phyloP scores from a whole-genome alignment of 2,888 invertebrate species.

The Thalpophila matura region DNA sequence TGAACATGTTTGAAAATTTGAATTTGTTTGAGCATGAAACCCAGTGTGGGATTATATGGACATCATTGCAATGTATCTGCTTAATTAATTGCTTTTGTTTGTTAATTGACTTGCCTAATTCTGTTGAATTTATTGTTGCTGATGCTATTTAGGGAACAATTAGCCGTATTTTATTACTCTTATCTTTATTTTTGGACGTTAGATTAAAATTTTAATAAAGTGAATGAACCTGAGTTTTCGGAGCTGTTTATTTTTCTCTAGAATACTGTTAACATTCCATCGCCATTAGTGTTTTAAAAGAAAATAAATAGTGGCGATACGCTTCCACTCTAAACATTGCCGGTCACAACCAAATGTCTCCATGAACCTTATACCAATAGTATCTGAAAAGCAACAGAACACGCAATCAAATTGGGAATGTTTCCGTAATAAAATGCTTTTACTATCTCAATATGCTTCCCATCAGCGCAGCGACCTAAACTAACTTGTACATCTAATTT shows the following conservation, averaged over 20 bases:
- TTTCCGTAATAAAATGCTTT: conserved; percentile 84
- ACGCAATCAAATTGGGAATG: conserved; percentile 78
- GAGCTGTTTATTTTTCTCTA: not conserved
- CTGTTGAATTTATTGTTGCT: conserved; percentile 58
- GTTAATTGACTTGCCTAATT: conserved; percentile 64
- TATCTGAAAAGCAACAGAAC: conserved; percentile 58
- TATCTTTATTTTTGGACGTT: conserved; percentile 44
- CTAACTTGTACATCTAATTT: conserved; percentile 83
- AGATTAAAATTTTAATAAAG: conserved; percentile 25
- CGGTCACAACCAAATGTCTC: conserved; percentile 57
- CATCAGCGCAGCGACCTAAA: conserved; percentile 79
- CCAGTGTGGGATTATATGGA: conserved; percentile 68
- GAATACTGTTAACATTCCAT: not conserved
- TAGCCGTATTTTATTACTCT: conserved; percentile 53
- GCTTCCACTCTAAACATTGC: conserved; percentile 28
- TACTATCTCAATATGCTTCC: conserved; percentile 84
- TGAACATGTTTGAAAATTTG: conserved; percentile 76
- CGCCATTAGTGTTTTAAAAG: not conserved
- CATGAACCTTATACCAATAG: conserved; percentile 47
- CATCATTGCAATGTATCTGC: conserved; percentile 67
- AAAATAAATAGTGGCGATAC: conserved; percentile 6
- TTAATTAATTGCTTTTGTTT: conserved; percentile 73
- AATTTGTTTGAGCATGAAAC: conserved; percentile 67
- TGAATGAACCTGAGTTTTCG: conserved; percentile 5
- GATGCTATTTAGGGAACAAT: conserved; percentile 55